Base-by-base conservation (phyloP, 2,797 vertebrate species). In the Typhlichthys eigenmanni region DNA sequence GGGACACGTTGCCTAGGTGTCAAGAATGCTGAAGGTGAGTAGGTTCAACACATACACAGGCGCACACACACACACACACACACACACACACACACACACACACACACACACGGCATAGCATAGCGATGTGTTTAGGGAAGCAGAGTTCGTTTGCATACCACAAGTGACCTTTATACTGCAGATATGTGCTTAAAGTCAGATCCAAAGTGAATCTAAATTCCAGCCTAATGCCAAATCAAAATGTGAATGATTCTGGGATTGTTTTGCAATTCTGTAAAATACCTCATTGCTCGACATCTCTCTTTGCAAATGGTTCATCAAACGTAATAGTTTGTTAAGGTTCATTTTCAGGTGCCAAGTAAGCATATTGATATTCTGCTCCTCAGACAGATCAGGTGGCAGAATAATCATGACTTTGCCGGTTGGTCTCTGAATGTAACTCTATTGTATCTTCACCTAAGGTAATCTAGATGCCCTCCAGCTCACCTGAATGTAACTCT, bases 21-120 rank as follows among this genome's bases (percentile, higher is more conserved):
- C 71, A 84, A 87, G 86, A 89, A 90, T 85, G 87, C 72, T 65
- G 66, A 73, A 63, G 72, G 72, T 84, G 81, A 82, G 70, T 66
- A 79, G 19, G 79, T 79, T 85, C 59, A 73, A 63, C 62, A 29
- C 16, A 17, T 7, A 48, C 8, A 48, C n/a, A 48, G 11, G 4
- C n/a, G 0, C 47, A n/a, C n/a, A 48, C 47, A 48, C n/a, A 48
- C 47, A 48, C n/a, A n/a, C 13, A 48, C 47, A 48, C 47, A 13
- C 13, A 48, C 47, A 48, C 3, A 48, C 47, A 48, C 4, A 17
- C 45, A 66, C 7, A 52, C 59, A 14, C 14, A 67, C 19, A 58
- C 13, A 51, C n/a, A 17, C 14, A 38, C 14, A 14, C 32, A 55
- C 10, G 1, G 12, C 53, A 48, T 11, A 58, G 47, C 49, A 13